Base-by-base conservation (phyloP, 2,113 vertebrate species). In the Xenus cinereus region DNA sequence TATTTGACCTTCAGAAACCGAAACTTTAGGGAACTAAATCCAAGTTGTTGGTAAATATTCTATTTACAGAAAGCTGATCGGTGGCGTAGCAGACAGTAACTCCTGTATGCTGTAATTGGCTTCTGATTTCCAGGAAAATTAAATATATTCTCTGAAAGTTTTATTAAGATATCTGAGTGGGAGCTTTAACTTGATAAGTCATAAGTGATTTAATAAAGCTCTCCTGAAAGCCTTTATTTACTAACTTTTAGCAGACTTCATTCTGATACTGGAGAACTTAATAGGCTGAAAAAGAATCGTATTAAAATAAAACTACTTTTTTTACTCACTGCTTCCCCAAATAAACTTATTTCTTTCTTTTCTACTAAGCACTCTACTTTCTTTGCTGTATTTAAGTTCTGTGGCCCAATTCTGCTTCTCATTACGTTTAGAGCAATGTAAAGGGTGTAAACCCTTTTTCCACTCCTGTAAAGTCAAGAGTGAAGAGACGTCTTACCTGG, bases 1-100 rank as follows among this genome's bases (percentile, higher is more conserved):
- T 97, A 98, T 98, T 98, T 99, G 99, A 99, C 99, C 99, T 99
- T 99, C 99, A 99, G 96, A 97, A 95, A 98, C 93, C 4, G 95
- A 98, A 98, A 98, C 98, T 98, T 98, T 93, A 87, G 93, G 92
- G 97, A 98, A 97, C 96, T 98, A 98, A 98, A 97, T 96, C 95
- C 80, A 96, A 97, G 94, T 97, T 97, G 74, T 97, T 98, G 96
- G 94, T 97, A 97, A 97, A 97, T 95, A 97, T 90, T 97, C 93
- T 96, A 57, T 97, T 98, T 95, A 88, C 93, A 95, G 97, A 97
- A 96, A 97, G 93, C 97, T 63, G 39, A 90, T 80, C 68, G 33
- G 89, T 93, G 91, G 51, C 21, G 50, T 96, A 97, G 95, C 89
- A 69, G 68, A 88, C 93, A 94, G 80, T 95, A 95, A 86, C 92